Evolutionary conservation across 1,140 invertebrate species (phyloP).

Genomic region (Temnothorax nylanderi): DNA sequence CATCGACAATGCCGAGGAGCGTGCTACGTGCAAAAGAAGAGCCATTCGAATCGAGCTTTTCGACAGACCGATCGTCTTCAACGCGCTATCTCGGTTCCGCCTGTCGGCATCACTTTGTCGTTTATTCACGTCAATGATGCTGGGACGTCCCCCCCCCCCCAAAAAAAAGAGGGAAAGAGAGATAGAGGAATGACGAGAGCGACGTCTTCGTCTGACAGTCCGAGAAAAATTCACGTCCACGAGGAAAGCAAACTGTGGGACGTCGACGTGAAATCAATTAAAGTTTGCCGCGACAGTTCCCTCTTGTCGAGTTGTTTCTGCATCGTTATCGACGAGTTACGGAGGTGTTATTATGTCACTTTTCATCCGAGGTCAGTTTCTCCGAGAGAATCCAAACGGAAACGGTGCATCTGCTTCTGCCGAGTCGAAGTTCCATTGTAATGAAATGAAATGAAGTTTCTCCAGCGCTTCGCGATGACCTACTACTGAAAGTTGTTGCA

Average conservation of each 20-base stretch:
- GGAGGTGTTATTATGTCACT: slow-evolving; percentile 9
- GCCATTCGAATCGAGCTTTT: slow-evolving; percentile 57
- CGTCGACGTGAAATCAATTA: slow-evolving; percentile 49
- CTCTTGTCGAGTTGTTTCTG: neutral
- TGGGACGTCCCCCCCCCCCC: neutral
- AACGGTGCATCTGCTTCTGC: neutral
- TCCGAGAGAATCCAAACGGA: neutral
- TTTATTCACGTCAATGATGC: slow-evolving; percentile 46
- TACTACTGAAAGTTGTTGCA: neutral
- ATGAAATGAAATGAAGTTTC: slow-evolving; percentile 21
- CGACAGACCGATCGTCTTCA: slow-evolving; percentile 63
- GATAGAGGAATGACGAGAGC: neutral
- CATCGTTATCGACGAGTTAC: slow-evolving; percentile 10
- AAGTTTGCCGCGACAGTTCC: neutral
- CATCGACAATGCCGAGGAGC: slow-evolving; percentile 16
- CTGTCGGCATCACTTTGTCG: slow-evolving; percentile 57
- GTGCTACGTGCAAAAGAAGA: slow-evolving; percentile 41
- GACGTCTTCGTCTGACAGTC: neutral
- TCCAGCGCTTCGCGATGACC: slow-evolving; percentile 14
- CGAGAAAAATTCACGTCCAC: slow-evolving; percentile 5
- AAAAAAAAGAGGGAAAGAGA: neutral
- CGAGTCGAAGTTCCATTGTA: slow-evolving; percentile 1
- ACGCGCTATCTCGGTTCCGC: slow-evolving; percentile 39
- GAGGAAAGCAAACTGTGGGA: neutral
- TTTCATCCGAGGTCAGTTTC: slow-evolving; percentile 20